A percentile compares a stretch with the other conserved stretches of the same genome.
These are phyloP conservation scores for Drosophila lacertosa DNA, from an alignment of 1,140 invertebrate species.

Conservation along the genomic window DNA sequence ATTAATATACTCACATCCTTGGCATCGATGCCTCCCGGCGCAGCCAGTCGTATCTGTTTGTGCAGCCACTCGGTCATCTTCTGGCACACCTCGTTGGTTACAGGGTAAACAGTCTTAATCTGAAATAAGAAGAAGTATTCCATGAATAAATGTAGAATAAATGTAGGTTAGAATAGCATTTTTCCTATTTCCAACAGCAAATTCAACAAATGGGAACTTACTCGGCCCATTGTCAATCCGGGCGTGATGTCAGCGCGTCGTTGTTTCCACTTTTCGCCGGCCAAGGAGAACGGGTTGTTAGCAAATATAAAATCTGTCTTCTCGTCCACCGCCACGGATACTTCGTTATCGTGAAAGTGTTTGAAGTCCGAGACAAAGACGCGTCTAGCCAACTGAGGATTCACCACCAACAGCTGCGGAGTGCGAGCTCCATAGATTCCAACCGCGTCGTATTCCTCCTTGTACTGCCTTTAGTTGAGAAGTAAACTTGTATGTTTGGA, in stretches of 20 bases:
- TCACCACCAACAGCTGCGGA: constrained; percentile 84
- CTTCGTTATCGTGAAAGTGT: constrained; percentile 83
- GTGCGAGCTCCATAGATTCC: constrained; percentile 59
- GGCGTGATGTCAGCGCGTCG: constrained; percentile 85
- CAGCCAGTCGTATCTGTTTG: constrained; percentile 50
- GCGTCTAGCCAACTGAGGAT: constrained; percentile 84
- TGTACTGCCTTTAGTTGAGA: constrained; percentile 46
- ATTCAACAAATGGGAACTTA: constrained; percentile 37
- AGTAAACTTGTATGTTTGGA: too few species aligned
- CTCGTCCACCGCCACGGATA: constrained; percentile 63
- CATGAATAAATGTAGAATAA: too few species aligned
- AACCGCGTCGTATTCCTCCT: constrained; percentile 64
- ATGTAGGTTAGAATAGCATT: too few species aligned
- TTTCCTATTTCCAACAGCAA: not conserved
- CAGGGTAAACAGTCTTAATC: constrained; percentile 76
- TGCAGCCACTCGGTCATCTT: constrained; percentile 57
- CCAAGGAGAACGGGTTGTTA: constrained; percentile 84
- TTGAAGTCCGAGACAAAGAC: constrained; percentile 85
- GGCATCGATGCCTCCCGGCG: constrained; percentile 53
- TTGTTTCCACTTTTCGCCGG: constrained; percentile 86
- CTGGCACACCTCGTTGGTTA: constrained; percentile 69
- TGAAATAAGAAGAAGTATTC: constrained; percentile 2
- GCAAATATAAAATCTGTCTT: constrained; percentile 84
- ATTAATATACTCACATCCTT: constrained; percentile 55
- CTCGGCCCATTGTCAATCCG: constrained; percentile 84